phyloP scores from a whole-genome alignment of 1,140 invertebrate species.

The Paraescarpia echinospica region DNA sequence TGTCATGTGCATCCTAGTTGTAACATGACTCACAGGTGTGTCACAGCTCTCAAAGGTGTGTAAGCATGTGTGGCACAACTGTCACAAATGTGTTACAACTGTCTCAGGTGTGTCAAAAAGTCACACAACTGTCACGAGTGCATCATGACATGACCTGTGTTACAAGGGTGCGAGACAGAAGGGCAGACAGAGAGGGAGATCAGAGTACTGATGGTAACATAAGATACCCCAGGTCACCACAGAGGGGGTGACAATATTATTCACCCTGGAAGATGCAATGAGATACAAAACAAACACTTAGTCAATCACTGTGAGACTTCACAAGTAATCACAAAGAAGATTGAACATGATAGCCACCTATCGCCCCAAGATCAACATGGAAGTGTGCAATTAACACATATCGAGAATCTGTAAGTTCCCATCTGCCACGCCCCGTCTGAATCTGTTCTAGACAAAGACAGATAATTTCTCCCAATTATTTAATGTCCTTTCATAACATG shows the following conservation, averaged over 20 bases:
- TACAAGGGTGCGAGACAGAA: not conserved
- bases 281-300: not conserved
- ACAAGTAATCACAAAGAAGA: not conserved
- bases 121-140: not conserved
- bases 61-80: not conserved
- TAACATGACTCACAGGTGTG: no score
- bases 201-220: no score
- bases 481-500: not conserved
- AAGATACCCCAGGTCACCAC: not conserved
- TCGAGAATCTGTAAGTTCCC: not conserved
- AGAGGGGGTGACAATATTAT: not conserved
- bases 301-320: not conserved
- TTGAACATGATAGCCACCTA: not conserved
- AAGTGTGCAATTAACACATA: not conserved
- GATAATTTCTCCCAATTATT: not conserved
- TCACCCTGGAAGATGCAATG: not conserved
- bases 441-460: not conserved
- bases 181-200: no score
- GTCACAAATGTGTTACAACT: not conserved
- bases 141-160: not conserved
- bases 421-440: not conserved
- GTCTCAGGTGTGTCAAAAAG: not conserved
- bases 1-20: no score
- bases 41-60: no score
- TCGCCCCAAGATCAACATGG: not conserved